Evolutionary conservation across 2,797 vertebrate genomes (phyloP).

Genomic region (Sitta carolinensis): DNA sequence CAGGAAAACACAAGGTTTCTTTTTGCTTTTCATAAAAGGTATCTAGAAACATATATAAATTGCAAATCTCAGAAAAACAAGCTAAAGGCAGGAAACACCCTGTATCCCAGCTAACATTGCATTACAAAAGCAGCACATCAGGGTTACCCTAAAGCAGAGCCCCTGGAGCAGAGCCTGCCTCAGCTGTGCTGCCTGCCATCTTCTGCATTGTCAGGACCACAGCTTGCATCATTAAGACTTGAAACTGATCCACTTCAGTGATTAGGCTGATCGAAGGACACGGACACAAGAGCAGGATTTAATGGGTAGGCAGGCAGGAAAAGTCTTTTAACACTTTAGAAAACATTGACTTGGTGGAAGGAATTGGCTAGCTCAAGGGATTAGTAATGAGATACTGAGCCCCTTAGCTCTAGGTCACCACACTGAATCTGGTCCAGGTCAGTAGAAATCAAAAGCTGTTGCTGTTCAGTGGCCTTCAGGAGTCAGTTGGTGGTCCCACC

Average conservation of each 20-base stretch:
- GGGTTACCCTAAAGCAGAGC: not conserved
- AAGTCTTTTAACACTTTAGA: slow-evolving; percentile 70
- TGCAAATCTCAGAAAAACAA: not conserved
- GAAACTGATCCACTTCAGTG: slow-evolving; percentile 59
- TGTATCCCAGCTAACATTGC: not conserved
- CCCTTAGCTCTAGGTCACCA: slow-evolving; percentile 67
- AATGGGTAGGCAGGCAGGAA: slow-evolving; percentile 58
- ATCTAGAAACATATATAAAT: not conserved
- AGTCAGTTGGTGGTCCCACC: slow-evolving; percentile 52
- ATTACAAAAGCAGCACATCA: not conserved
- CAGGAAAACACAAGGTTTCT: not conserved
- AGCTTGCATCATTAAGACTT: slow-evolving; percentile 17
- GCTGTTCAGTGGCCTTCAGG: slow-evolving; percentile 24
- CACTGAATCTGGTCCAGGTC: slow-evolving; percentile 63
- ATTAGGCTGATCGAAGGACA: slow-evolving; percentile 66
- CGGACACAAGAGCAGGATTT: slow-evolving; percentile 43
- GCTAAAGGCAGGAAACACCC: not conserved
- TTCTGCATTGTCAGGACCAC: not conserved
- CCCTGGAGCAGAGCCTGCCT: not conserved
- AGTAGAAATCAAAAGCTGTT: slow-evolving; percentile 65
- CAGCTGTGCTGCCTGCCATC: not conserved
- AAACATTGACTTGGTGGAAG: slow-evolving; percentile 64
- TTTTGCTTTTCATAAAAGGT: not conserved
- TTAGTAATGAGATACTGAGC: slow-evolving; percentile 72
- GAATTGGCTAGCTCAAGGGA: slow-evolving; percentile 69